Conservation (phyloP, 2,888 invertebrate species). For the Chromoteleia sp. region DNA sequence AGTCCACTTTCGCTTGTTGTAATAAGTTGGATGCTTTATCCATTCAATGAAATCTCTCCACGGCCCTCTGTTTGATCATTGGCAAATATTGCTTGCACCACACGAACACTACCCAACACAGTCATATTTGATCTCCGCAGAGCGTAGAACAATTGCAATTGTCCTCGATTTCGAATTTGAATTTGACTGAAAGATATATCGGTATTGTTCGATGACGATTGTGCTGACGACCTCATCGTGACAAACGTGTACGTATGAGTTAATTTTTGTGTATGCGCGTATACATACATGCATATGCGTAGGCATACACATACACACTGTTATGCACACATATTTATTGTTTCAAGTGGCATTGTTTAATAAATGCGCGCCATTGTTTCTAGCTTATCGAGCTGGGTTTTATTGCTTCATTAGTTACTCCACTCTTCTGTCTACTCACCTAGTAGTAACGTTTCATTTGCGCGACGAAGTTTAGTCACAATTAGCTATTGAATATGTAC, state of each 20-base stretch:
- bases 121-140: conserved; percentile 63
- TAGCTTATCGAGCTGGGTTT: conserved; percentile 74
- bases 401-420: conserved; percentile 72
- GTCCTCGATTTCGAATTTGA: conserved; percentile 78
- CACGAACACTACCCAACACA: conserved; percentile 24
- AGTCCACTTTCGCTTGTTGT: conserved; percentile 28
- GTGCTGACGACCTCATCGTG: conserved; percentile 69
- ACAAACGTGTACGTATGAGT: neutral
- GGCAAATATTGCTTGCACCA: conserved; percentile 23
- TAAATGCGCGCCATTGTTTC: conserved; percentile 79
- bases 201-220: conserved; percentile 79
- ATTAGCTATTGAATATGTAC: conserved; percentile 11
- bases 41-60: conserved; percentile 23
- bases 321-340: conserved; percentile 72
- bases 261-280: conserved; percentile 70
- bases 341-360: conserved; percentile 80
- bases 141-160: conserved; percentile 76
- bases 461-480: conserved; percentile 17
- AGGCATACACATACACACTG: too few relatives aligned
- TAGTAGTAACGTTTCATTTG: conserved; percentile 11
- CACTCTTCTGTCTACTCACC: conserved; percentile 48
- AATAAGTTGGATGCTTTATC: conserved; percentile 28
- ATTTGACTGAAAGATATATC: conserved; percentile 79
- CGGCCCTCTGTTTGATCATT: conserved; percentile 41
- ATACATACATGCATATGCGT: too few relatives aligned